A percentile compares a stretch with the other conserved stretches of the same genome.
Conservation (phyloP, 1,140 invertebrate genomes). For the Pseudachorutes palmiensis region DNA sequence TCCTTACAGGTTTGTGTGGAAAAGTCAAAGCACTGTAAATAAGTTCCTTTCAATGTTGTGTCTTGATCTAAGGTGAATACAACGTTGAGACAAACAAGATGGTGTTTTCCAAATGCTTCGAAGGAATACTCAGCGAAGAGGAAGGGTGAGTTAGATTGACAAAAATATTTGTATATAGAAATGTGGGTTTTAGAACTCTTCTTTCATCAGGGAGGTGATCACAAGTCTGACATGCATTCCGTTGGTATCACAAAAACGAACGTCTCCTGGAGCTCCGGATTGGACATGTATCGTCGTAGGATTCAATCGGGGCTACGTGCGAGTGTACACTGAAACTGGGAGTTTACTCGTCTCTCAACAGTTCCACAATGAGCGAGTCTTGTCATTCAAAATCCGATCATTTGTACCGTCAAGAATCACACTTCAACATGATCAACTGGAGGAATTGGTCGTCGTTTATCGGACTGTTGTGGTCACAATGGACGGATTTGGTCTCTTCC, state of each 20-base stretch:
- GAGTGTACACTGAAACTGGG: conserved; percentile 81
- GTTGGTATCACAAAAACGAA: conserved; percentile 57
- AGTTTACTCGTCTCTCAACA: conserved; percentile 71
- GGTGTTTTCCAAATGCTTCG: conserved; percentile 23
- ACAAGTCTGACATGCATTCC: conserved; percentile 53
- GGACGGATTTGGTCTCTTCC: conserved; percentile 72
- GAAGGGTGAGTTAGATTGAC: conserved; percentile 24
- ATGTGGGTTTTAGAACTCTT: conserved; percentile 14
- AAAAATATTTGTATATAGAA: too few species aligned
- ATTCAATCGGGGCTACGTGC: conserved; percentile 70
- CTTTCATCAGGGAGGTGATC: conserved; percentile 48
- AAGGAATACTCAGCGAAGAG: conserved; percentile 33
- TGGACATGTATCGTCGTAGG: conserved; percentile 89
- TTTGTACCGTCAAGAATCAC: conserved; percentile 53
- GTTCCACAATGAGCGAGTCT: conserved; percentile 70
- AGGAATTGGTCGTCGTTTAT: conserved; percentile 79
- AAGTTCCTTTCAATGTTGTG: conserved; percentile 25
- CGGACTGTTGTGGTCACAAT: conserved; percentile 66
- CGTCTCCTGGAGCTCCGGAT: conserved; percentile 62
- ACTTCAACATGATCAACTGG: conserved; percentile 52
- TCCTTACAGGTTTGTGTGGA: conserved; percentile 54
- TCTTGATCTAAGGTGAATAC: conserved; percentile 42
- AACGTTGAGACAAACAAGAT: conserved; percentile 24
- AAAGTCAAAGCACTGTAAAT: conserved; percentile 9
- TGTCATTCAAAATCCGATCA: conserved; percentile 72